Base-by-base conservation (phyloP, 2,888 invertebrate species). In the Pseudeuparius sepicola region DNA sequence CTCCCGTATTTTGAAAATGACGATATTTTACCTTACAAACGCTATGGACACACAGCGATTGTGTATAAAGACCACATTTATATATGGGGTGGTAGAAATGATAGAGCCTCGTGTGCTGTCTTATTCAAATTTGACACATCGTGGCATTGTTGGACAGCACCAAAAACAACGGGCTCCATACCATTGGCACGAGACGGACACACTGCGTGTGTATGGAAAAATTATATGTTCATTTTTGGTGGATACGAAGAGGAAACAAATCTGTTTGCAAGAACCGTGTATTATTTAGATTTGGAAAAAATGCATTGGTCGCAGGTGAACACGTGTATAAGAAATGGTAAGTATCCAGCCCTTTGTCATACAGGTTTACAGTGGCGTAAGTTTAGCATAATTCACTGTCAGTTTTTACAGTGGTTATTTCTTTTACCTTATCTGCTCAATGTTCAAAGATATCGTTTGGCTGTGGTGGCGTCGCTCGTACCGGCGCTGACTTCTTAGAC, bases 41-140 rank as follows among this genome's bases (percentile, higher is more conserved):
- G 87, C 49, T 94, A 93, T 63, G 93, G 93, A 0, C 93, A 94
- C 57, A 85, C 92, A n/a, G 84, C 84, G 28, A 84, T 89, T 2
- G 76, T 78, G 1, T 80, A 83, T 57, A 72, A 73, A 23, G 73
- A 80, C 27, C 78, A 77, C 60, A 77, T 85, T 9, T 88, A 82
- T 54, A 73, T 94, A 51, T 94, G 90, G 89, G 93, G 94, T 31
- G 93, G 93, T 2, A 70, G 92, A 43, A 92, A 92, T 59, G 90
- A 93, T 59, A 73, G 73, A 47, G 73, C 75, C 16, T 78, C 87
- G 4, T 89, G 87, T 61, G 81, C 83, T 51, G 73, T 71, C 14
- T 66, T 94, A 1, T 88, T 79, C 53, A 78, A 82, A 52, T 93
- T 86, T 56, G 78, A 92, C 60, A 79, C 84, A 6, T 72, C 68